phyloP scores from a whole-genome alignment of 2,888 invertebrate genomes.

The Phasia obesa region DNA sequence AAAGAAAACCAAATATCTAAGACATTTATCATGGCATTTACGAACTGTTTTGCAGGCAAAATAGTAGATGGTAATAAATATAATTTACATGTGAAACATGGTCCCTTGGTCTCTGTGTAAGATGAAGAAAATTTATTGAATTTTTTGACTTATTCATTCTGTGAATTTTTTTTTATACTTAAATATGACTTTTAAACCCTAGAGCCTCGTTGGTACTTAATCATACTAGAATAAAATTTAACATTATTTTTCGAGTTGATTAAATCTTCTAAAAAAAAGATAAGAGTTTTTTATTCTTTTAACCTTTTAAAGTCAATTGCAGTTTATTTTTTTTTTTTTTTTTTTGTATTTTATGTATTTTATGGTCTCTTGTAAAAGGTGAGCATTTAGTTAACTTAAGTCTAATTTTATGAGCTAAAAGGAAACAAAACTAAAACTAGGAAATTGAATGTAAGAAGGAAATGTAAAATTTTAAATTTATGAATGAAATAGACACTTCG shows the following conservation, averaged over 20 bases:
- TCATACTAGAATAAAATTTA: slow-evolving; percentile 57
- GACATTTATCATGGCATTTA: slow-evolving; percentile 65
- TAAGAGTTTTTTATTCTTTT: slow-evolving; percentile 12
- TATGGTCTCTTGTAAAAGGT: slow-evolving; percentile 1
- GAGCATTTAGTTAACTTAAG: not conserved
- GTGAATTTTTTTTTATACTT: not conserved
- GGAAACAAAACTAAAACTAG: not conserved
- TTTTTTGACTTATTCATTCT: slow-evolving; percentile 33
- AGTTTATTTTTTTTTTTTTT: not conserved
- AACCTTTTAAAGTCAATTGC: slow-evolving; percentile 11
- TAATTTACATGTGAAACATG: slow-evolving; percentile 51
- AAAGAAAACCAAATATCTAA: slow-evolving; percentile 25
- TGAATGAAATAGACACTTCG: not conserved
- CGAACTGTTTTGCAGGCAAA: slow-evolving; percentile 29
- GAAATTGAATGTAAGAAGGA: slow-evolving; percentile 8
- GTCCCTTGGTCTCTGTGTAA: slow-evolving; percentile 32
- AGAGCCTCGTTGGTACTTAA: slow-evolving; percentile 65
- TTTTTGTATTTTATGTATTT: not conserved
- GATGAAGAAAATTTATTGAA: slow-evolving; percentile 60
- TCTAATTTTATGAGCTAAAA: slow-evolving; percentile 1
- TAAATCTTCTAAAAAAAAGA: slow-evolving; percentile 18
- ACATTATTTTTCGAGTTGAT: slow-evolving; percentile 59
- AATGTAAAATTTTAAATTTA: slow-evolving; percentile 15
- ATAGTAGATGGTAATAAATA: slow-evolving; percentile 57
- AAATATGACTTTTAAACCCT: slow-evolving; percentile 61